Evolutionary conservation across 2,797 vertebrate genomes (phyloP), one percentile per base, ranked within the genome.

Genomic region (Antrozous pallidus): DNA sequence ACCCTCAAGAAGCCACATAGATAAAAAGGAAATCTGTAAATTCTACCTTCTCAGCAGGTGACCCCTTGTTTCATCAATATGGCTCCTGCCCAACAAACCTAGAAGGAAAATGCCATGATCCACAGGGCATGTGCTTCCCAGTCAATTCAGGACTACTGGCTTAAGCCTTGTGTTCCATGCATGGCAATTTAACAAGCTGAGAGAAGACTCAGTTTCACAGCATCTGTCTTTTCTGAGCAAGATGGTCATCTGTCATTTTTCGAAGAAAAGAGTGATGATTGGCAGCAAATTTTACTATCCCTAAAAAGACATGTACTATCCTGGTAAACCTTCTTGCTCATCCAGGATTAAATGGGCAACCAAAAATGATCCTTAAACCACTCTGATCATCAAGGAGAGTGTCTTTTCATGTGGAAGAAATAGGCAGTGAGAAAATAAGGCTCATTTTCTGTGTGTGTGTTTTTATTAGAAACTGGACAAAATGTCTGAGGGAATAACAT

Each of bases 271-370:
- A 3, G 5, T 33, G 6, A 33, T 22, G 3, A 2, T 7, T 80
- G 17, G 12, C 22, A 49, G 51, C 28, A 6, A 22, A 33, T 10
- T 31, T 5, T 14, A 26, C 11, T 12, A 42, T 47, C 16, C 0
- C 42, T 20, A 6, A 10, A 18, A n/a, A 79, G n/a, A 54, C 0
- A 0, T 8, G 1, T 1, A 1, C 28, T 38, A 3, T 38, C 31
- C 20, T 51, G 24, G 3, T 14, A 13, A 22, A 69, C 2, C 40
- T 13, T 7, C 18, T 18, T 20, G 10, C 7, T 56, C 10, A 16
- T 17, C 33, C 58, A 18, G 51, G 10, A 67, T 4, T 2, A 74
- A 77, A 14, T 2, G 5, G 18, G 36, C 36, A 51, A 40, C 3
- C 2, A 20, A 51, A 75, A 11, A n/a, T 11, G 11, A 77, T 33